Conservation (phyloP, 2,797 vertebrate species). For the Coregonus suidteri region DNA sequence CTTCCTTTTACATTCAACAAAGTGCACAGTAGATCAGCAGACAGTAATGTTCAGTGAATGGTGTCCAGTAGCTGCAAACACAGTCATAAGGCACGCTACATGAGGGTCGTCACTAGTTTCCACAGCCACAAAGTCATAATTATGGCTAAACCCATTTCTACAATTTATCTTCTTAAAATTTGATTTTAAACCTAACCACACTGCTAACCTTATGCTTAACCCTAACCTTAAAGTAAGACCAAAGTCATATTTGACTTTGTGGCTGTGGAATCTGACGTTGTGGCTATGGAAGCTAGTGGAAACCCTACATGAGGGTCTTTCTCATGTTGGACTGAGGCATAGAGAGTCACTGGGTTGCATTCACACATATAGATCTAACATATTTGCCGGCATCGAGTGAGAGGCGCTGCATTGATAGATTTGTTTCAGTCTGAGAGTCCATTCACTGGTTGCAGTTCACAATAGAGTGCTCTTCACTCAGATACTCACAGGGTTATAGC, state of each 20-base stretch:
- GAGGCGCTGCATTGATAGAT: slow-evolving; percentile 27
- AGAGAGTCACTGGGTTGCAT: slow-evolving; percentile 39
- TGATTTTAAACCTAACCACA: too few species aligned
- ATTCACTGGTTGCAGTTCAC: slow-evolving; percentile 8
- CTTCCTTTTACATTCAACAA: slow-evolving; percentile 58
- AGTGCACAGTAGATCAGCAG: slow-evolving; percentile 59
- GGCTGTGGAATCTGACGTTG: not conserved
- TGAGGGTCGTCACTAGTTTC: not conserved
- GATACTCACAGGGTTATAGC: not conserved
- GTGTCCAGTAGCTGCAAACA: slow-evolving; percentile 8
- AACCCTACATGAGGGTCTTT: slow-evolving; percentile 17
- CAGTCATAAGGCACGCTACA: slow-evolving; percentile 13
- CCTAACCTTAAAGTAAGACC: too few species aligned
- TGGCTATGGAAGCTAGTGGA: too few species aligned
- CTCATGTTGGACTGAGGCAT: slow-evolving; percentile 23
- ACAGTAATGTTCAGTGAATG: slow-evolving; percentile 31
- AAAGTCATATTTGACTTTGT: slow-evolving; percentile 17
- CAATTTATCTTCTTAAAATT: too few species aligned
- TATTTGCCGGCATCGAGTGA: slow-evolving; percentile 29
- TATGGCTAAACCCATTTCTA: too few species aligned
- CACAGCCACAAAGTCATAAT: too few species aligned
- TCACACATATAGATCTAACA: slow-evolving; percentile 40
- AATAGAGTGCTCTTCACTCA: not conserved
- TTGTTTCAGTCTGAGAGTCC: slow-evolving; percentile 21
- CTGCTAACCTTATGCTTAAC: too few species aligned